Percentiles rank a stretch among this genome's conserved stretches.
Evolutionary conservation across 2,797 vertebrate species (phyloP).

Genomic region (Xenops minutus): DNA sequence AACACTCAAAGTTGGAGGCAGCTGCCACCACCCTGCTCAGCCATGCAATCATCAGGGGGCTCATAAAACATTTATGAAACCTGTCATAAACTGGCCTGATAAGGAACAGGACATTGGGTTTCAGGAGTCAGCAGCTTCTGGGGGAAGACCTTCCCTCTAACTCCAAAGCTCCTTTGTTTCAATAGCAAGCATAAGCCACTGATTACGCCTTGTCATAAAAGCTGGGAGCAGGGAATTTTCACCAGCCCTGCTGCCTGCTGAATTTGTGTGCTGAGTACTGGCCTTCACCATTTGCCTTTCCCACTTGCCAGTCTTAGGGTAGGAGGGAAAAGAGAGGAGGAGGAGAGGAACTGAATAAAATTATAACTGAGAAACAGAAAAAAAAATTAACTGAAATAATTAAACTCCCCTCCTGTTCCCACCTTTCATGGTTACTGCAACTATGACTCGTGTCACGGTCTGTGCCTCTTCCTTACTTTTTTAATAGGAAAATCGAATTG

Average conservation of each 20-base stretch:
- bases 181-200: constrained; percentile 71
- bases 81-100: constrained; percentile 76
- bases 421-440: neutral
- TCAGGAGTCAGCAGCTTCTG: constrained; percentile 79
- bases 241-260: constrained; percentile 51
- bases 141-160: constrained; percentile 68
- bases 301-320: neutral
- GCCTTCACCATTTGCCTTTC: constrained; percentile 4
- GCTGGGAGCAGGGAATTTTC: constrained; percentile 66
- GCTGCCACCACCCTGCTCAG: constrained; percentile 77
- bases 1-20: constrained; percentile 73
- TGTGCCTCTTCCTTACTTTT: neutral
- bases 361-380: neutral
- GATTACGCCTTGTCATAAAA: constrained; percentile 72
- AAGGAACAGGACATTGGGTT: constrained; percentile 72
- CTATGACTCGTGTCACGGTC: neutral
- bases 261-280: constrained; percentile 26
- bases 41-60: constrained; percentile 61
- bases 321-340: neutral
- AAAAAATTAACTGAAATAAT: neutral
- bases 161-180: constrained; percentile 76
- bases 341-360: neutral
- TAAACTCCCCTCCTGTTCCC: neutral
- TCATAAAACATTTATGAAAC: constrained; percentile 83
- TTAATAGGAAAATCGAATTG: neutral